Evolutionary conservation across 2,113 vertebrate genomes (phyloP), one percentile per base, ranked within the genome.

Genomic region (Todiramphus saurophagus): DNA sequence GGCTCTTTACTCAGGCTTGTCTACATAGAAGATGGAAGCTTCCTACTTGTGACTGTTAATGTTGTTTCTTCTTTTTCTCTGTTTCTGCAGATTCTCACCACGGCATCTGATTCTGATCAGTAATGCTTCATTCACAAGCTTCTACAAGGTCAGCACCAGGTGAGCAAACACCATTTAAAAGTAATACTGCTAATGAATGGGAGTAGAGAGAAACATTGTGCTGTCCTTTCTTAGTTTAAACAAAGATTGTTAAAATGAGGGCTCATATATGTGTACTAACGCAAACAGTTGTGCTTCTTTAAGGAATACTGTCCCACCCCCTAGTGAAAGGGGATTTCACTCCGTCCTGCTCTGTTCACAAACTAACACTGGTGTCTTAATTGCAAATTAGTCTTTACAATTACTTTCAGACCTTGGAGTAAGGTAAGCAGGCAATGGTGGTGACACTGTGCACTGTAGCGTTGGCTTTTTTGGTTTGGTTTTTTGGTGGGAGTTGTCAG

Each of bases 1-100:
- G 10, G 9, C 43, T 85, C 50, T 83, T 83, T 79, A 37, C 21
- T 77, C 15, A 64, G 46, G 48, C 33, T 64, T 80, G 14, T 50
- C 33, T 28, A 33, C 0, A 0, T 1, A 51, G 63, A 44, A 76
- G 2, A 7, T n/a, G 13, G 13, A 69, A 58, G 13, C 19, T 81
- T 87, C 33, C 72, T 73, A 27, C n/a, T 39, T 70, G 18, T 74
- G 30, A 35, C 67, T 59, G 7, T 69, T 58, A 77, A 70, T 9
- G 24, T 5, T 53, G 18, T 81, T 84, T 81, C 20, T 92, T 33
- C 18, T 78, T 94, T 69, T 51, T 13, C 31, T 81, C n/a, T 64
- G 14, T 86, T 95, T 80, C 48, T 81, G 43, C 23, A 64, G 24
- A 33, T 86, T 90, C 14, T 60, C 35, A 6, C 30, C n/a, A 27